Base-by-base conservation (phyloP, 2,797 vertebrate species). In the Orientallactaga sibirica region DNA sequence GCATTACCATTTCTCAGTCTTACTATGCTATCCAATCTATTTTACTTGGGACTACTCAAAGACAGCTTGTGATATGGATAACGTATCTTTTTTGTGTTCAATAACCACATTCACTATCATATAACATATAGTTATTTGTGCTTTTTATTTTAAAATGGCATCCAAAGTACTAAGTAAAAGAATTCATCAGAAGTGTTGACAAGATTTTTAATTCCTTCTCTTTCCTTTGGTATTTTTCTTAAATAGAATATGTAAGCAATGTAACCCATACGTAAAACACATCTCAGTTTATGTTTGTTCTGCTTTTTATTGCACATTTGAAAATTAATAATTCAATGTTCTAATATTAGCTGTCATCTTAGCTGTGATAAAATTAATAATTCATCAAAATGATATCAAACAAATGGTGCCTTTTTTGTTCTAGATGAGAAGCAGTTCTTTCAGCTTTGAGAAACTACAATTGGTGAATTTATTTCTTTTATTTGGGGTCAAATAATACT, bases 261-360 rank as follows among this genome's bases (percentile, higher is more conserved):
- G 92, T 88, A 97, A 90, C 92, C 89, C 90, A 88, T 96, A 97
- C 77, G 77, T 97, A 97, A 98, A 97, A 97, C 96, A 96, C 96
- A 97, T 96, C 97, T 98, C 95, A 79, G 94, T 98, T 98, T 98
- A 96, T 98, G 98, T 98, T 98, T 98, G 97, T 97, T 98, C 97
- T 98, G 96, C 90, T 96, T 98, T 98, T 98, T 98, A 98, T 98
- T 98, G 97, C 97, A 97, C 96, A 86, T 98, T 98, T 98, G 97
- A 97, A 98, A 99, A 98, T 98, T 98, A 99, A 99, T 99, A 99
- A 99, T 99, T 99, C 97, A 99, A 98, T 98, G 98, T 97, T 98
- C 98, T 99, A 99, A 99, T 98, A 99, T 99, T 98, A 99, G 98
- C 98, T 98, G 98, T 98, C 99, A 99, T 99, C 98, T 99, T 98